Evolutionary conservation across 2,113 vertebrate species (phyloP), one percentile per base, ranked within the genome.

Genomic region (Caranx ignobilis): DNA sequence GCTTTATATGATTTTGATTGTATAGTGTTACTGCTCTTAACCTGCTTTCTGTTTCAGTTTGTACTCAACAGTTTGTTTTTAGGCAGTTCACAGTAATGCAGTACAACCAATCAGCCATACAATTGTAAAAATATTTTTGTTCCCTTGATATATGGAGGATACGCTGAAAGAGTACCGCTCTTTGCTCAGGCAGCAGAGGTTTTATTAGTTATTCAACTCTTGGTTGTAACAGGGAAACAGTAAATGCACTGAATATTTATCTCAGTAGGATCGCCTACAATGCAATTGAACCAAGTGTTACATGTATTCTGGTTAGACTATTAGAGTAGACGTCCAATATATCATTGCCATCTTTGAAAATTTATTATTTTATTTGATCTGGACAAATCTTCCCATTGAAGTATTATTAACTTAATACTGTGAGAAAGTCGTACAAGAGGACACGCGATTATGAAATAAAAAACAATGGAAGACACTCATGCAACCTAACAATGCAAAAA

Each of bases 401-500:
- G 73, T 89, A 83, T 93, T 89, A 83, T 93, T 84, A 81, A 57
- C 71, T 75, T 54, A n/a, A 59, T 80, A 69, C 73, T 88, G 81
- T 84, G 72, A 74, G 60, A 70, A 37, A 48, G 34, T 81, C 39
- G 47, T 39, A 67, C 50, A 75, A 21, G 47, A 55, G 21, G 48
- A 88, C 8, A 69, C 26, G 1, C 82, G 75, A 76, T 86, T 86
- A 84, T 65, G 79, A 76, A 80, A 62, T 31, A 81, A 82, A 72
- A 37, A 74, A 83, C 56, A 88, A 77, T 34, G 31, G 37, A 86
- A 37, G 82, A 91, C 82, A 87, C 88, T 89, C 88, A 79, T 86
- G 89, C 92, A 92, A 91, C 88, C 87, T 75, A 89, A 84, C 90
- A 93, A 93, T 94, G 91, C 91, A 94, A 93, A 93, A 87, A 78